Base-by-base conservation (phyloP, 1,140 invertebrate genomes). In the Diabrotica virgifera region DNA sequence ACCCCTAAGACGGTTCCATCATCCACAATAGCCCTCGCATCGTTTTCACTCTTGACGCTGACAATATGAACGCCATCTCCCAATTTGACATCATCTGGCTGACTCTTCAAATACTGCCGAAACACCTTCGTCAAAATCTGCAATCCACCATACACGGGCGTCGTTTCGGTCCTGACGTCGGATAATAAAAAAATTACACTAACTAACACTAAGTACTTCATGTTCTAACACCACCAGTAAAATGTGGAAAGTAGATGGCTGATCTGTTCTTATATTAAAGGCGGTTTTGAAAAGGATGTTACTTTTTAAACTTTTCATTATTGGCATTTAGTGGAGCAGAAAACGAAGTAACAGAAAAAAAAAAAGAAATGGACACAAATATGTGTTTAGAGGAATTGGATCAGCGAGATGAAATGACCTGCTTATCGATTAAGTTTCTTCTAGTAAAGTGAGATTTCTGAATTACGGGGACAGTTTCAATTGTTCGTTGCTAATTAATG, bases 41-140 rank as follows among this genome's bases (percentile, higher is more conserved):
- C 70, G 46, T 69, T 75, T 36, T 76, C 74, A 65, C 74, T 76
- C 36, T 70, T 72, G 71, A 79, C 70, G 63, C 77, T 81, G 9
- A 88, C 83, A 66, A 90, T 74, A 68, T 82, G 85, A 6, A 90
- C 82, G 14, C 87, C 88, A 12, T 88, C 85, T 10, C 83, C 77
- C 6, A 89, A 75, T 64, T 84, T 82, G 35, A 89, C 72, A 64
- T 80, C 79, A 0, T 77, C 72, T 8, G 76, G 71, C 63, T 76
- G 76, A 12, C 70, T 59, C 50, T 75, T 73, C 53, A 78, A 62
- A 46, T 72, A 78, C 60, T 79, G 77, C 57, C 74, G 70, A 37
- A 78, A 66, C 7, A 78, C 58, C 66, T 78, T 77, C 59, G 73
- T 68, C 6, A 78, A 55, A 6, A 77, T 74, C 51, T 76, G 71